Conservation (phyloP, 2,888 invertebrate species). For the Rhingia rostrata region DNA sequence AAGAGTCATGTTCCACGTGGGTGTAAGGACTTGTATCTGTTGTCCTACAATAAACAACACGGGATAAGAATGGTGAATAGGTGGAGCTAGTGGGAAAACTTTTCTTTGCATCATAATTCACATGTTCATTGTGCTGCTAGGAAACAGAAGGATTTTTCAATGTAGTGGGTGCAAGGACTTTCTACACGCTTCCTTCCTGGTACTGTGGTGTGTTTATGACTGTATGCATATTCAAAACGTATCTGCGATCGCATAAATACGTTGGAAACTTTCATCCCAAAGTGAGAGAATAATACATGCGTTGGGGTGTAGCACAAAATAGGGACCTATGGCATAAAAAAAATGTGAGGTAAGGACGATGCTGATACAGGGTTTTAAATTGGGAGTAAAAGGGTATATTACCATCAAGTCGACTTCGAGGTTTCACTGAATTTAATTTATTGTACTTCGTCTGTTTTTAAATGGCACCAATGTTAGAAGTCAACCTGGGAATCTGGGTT, state of each 20-base stretch:
- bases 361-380: too few relatives aligned
- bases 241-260: slow-evolving; percentile 8
- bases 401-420: too few relatives aligned
- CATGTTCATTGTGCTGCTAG: slow-evolving; percentile 34
- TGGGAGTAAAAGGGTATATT: too few relatives aligned
- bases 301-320: too few relatives aligned
- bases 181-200: background rate
- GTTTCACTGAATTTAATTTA: too few relatives aligned
- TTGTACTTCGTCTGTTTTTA: too few relatives aligned
- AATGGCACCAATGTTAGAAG: too few relatives aligned
- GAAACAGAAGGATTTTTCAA: slow-evolving; percentile 22
- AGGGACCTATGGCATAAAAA: too few relatives aligned
- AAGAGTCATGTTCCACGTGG: slow-evolving; percentile 31
- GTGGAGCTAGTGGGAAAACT: slow-evolving; percentile 4
- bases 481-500: too few relatives aligned
- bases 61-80: slow-evolving; percentile 3
- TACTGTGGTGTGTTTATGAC: background rate
- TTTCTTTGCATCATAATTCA: slow-evolving; percentile 39
- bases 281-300: too few relatives aligned
- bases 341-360: too few relatives aligned
- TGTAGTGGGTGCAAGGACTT: slow-evolving; percentile 7
- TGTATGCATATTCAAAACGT: slow-evolving; percentile 27
- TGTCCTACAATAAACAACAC: slow-evolving; percentile 18
- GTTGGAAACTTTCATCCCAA: background rate
- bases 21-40: slow-evolving; percentile 14